These are phyloP conservation scores for Entosphenus tridentatus DNA, from an alignment of 2,113 vertebrate genomes.

Conservation along the genomic window DNA sequence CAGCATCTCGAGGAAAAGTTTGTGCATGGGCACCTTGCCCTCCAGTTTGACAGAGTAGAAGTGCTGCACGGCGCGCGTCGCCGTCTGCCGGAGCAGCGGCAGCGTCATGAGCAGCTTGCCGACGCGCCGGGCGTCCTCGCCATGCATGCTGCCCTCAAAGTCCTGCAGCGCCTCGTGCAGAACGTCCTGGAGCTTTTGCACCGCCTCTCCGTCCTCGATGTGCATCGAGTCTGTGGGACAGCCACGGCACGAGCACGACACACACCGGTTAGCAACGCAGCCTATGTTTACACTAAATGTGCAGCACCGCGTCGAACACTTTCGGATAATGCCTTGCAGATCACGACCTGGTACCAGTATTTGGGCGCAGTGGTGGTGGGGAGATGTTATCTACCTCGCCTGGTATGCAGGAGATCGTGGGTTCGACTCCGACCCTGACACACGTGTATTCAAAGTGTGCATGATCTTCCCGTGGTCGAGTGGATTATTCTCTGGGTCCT, in stretches of 20 bases:
- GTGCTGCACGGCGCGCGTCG: constrained; percentile 96
- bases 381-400: too few species aligned
- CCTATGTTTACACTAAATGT: too few species aligned
- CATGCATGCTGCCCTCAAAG: constrained; percentile 75
- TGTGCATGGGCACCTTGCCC: constrained; percentile 99
- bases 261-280: too few species aligned
- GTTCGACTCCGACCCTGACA: too few species aligned
- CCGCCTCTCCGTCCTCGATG: constrained; percentile 93
- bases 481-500: too few species aligned
- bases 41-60: constrained; percentile 99
- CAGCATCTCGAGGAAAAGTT: constrained; percentile 99
- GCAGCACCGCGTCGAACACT: too few species aligned
- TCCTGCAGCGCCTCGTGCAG: constrained; percentile 95
- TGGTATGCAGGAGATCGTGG: too few species aligned
- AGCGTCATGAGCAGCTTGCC: constrained; percentile 97
- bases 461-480: too few species aligned
- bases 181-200: constrained; percentile 95
- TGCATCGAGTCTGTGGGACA: constrained; percentile 76
- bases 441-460: too few species aligned
- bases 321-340: too few species aligned
- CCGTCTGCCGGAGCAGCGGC: constrained; percentile 81
- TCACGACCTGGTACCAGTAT: too few species aligned
- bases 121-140: constrained; percentile 74
- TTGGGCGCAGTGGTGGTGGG: too few species aligned
- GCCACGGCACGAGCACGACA: background rate